Evolutionary conservation across 2,113 vertebrate genomes (phyloP).

Genomic region (Cottus gobio): DNA sequence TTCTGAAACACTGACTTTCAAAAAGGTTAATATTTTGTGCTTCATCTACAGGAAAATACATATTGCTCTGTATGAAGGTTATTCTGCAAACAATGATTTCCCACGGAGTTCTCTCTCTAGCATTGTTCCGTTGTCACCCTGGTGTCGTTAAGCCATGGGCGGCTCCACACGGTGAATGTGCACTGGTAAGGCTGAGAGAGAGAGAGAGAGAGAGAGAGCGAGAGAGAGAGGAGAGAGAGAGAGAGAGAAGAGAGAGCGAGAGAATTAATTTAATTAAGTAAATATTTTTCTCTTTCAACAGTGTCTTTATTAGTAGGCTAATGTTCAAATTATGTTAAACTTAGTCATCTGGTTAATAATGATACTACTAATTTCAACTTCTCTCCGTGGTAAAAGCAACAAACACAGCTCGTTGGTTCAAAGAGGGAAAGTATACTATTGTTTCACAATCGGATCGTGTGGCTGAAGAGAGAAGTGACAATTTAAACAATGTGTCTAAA

Average conservation of each 20-base stretch:
- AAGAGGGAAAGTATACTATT: not conserved
- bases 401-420: not conserved
- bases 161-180: slow-evolving; percentile 73
- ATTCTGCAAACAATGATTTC: not conserved
- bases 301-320: too few relatives aligned
- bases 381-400: not conserved
- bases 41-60: slow-evolving; percentile 2
- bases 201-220: too few relatives aligned
- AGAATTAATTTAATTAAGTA: too few relatives aligned
- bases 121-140: not conserved
- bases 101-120: not conserved
- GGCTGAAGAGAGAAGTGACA: not conserved
- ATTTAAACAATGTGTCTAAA: not conserved
- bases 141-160: slow-evolving; percentile 26
- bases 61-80: not conserved
- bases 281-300: too few relatives aligned
- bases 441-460: not conserved
- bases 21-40: not conserved
- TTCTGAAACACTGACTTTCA: not conserved
- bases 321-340: not conserved
- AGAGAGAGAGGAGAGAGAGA: too few relatives aligned
- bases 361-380: not conserved
- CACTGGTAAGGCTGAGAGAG: slow-evolving; percentile 72
- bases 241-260: too few relatives aligned
- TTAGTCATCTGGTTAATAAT: not conserved